Evolutionary conservation across 2,113 vertebrate genomes (phyloP).

Genomic region (Lepus timidus): DNA sequence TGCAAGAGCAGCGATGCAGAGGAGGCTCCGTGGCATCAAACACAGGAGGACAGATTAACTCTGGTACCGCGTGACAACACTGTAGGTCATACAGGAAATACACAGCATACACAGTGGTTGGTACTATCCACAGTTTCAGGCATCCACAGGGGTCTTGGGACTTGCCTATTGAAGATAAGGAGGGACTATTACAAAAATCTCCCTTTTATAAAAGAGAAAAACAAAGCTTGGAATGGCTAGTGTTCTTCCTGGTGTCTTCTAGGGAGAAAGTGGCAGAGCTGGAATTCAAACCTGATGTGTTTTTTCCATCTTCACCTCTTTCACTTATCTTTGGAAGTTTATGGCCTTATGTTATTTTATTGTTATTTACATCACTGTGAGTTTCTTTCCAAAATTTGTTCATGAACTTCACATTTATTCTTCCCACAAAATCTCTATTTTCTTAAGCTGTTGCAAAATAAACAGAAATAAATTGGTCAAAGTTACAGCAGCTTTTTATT

Average conservation of each 20-base stretch:
- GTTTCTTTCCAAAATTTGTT: neutral
- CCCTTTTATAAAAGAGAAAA: neutral
- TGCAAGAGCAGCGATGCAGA: neutral
- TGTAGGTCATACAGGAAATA: neutral
- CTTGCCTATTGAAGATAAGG: neutral
- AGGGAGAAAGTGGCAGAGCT: neutral
- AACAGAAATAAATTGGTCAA: constrained; percentile 26
- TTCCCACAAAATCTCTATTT: constrained; percentile 21
- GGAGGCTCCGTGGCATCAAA: too few relatives aligned
- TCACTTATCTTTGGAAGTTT: constrained; percentile 1
- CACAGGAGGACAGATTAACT: too few relatives aligned
- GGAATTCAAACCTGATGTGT: neutral
- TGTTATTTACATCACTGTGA: neutral
- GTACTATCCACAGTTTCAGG: neutral
- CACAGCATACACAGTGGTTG: neutral
- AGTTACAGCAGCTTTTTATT: neutral
- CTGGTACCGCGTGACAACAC: too few relatives aligned
- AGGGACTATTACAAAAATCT: neutral
- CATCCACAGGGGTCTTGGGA: neutral
- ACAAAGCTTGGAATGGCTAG: neutral
- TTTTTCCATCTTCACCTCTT: neutral
- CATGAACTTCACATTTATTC: constrained; percentile 26
- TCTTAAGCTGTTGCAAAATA: constrained; percentile 45
- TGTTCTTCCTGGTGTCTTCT: neutral
- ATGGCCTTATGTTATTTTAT: neutral